phyloP scores from a whole-genome alignment of 2,797 vertebrate genomes.

The Hippopotamyrus pictus region DNA sequence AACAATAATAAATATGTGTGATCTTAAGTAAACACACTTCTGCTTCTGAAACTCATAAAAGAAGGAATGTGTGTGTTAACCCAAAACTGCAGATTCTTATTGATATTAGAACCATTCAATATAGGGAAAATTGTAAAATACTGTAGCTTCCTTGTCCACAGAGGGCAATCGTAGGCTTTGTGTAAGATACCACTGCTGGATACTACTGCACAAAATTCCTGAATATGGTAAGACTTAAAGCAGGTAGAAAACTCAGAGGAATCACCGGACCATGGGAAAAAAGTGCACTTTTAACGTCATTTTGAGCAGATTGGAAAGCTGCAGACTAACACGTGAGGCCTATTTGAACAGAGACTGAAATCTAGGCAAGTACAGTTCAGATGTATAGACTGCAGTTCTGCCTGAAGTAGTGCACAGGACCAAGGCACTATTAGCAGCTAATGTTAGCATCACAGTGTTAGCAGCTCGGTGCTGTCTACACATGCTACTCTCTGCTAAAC shows the following conservation, averaged over 20 bases:
- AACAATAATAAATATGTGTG: background rate
- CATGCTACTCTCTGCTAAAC: background rate
- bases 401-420: background rate
- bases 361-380: background rate
- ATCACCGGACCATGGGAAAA: background rate
- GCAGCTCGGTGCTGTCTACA: background rate
- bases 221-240: background rate
- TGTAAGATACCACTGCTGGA: background rate
- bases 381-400: background rate
- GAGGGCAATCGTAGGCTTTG: background rate
- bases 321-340: background rate
- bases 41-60: background rate
- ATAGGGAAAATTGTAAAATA: background rate
- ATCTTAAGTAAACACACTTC: background rate
- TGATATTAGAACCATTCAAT: background rate
- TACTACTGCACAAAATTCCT: background rate
- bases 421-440: background rate
- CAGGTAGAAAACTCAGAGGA: background rate
- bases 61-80: background rate
- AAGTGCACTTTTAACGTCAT: background rate
- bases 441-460: background rate
- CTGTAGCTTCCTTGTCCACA: background rate
- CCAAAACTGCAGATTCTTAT: background rate
- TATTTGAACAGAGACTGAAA: background rate
- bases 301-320: background rate